phyloP scores from a whole-genome alignment of 2,797 vertebrate genomes.

The Leuciscus waleckii region DNA sequence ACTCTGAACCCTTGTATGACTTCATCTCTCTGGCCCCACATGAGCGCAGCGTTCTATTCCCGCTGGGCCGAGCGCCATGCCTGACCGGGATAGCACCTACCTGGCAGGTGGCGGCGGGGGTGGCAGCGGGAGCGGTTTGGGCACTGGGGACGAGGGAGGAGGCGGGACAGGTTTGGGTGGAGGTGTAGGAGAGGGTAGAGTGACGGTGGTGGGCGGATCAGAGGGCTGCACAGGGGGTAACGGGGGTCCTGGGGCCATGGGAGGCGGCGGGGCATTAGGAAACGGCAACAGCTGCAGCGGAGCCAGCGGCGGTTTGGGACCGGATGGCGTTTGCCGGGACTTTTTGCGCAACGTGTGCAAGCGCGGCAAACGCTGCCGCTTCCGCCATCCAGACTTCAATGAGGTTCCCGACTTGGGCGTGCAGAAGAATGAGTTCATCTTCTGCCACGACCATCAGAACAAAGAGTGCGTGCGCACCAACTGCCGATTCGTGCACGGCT shows the following conservation, averaged over 20 bases:
- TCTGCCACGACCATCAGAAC: constrained; percentile 98
- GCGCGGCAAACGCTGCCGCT: constrained; percentile 94
- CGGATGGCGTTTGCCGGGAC: constrained; percentile 92
- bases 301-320: constrained; percentile 74
- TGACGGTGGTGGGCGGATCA: constrained; percentile 67
- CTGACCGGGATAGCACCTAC: constrained; percentile 91
- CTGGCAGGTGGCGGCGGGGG: constrained; percentile 82
- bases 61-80: constrained; percentile 85
- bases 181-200: constrained; percentile 74
- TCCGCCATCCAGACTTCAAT: constrained; percentile 92
- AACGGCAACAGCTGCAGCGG: constrained; percentile 74
- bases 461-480: constrained; percentile 93
- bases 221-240: constrained; percentile 52
- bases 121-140: constrained; percentile 71
- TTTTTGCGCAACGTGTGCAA: constrained; percentile 97
- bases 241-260: constrained; percentile 74
- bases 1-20: constrained; percentile 21
- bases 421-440: constrained; percentile 97
- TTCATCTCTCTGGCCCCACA: constrained; percentile 68
- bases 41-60: constrained; percentile 74
- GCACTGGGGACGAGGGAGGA: constrained; percentile 78
- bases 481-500: constrained; percentile 96
- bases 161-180: constrained; percentile 70
- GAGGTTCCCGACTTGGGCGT: constrained; percentile 95
- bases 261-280: constrained; percentile 78